Evolutionary conservation across 2,888 invertebrate genomes (phyloP), one percentile per base, ranked within the genome.

Genomic region (Drosophila paranaensis): DNA sequence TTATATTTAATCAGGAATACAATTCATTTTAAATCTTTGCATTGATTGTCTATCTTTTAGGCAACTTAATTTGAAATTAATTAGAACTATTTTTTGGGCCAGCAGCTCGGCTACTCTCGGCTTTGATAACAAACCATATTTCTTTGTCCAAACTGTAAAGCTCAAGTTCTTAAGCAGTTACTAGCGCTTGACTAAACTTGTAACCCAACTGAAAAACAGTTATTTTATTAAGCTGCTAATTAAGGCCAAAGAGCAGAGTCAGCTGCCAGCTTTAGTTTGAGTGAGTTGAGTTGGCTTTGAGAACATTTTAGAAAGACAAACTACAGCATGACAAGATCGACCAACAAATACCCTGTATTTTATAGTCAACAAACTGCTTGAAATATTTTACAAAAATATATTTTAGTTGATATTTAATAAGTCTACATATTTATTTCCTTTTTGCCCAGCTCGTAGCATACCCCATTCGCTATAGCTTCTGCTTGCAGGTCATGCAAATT

Each of bases 401-500:
- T 27, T 27, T 27, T 27, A 27, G 20, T 27, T 27, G 0, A 27
- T 27, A 27, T 27, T 27, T 27, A 20, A 20, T 20, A 20, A 20
- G 20, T 33, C 8, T 33, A 33, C 10, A 33, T 33, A 4, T 16
- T 16, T 33, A 33, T 16, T 3, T 27, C 27, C 6, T 6, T 11
- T 16, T 16, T 2, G 11, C 2, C 9, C n/a, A 4, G 35, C 10
- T 27, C 11, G 11, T 25, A 20, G 2, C 40, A 60, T 8, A 37
- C 5, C 16, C 54, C 6, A 48, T 37, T 10, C 10, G 2, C 4
- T 0, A 1, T 6, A 11, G 6, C 14, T 13, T 9, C 0, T 16
- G 4, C n/a, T 6, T 14, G 16, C 11, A 63, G 53, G 33, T 64
- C 39, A 46, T 64, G 0, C 16, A 71, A 73, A 60, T 55, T 81